Percentiles rank a stretch among this genome's conserved stretches.
phyloP scores from a whole-genome alignment of 2,113 vertebrate genomes.

The Cryptotis parvus region DNA sequence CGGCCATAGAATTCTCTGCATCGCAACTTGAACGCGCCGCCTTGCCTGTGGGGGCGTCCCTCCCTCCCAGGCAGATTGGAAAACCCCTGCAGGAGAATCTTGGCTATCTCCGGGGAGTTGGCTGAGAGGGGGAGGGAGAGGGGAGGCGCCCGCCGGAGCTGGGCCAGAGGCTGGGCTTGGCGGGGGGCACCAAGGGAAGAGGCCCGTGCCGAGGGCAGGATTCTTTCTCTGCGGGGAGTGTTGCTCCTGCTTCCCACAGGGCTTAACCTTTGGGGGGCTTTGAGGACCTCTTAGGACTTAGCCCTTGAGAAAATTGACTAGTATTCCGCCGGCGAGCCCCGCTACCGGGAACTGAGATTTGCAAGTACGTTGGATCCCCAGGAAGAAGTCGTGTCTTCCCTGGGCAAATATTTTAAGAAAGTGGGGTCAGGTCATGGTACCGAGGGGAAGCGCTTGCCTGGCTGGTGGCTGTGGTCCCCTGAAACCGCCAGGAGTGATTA shows the following conservation, averaged over 20 bases:
- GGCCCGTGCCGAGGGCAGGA: background rate
- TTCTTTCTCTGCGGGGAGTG: background rate
- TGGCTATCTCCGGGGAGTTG: conserved; percentile 19
- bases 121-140: background rate
- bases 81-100: conserved; percentile 62
- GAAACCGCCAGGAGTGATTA: too few species aligned
- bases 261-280: background rate
- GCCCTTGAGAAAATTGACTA: conserved; percentile 1
- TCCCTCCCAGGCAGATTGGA: background rate
- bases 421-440: too few species aligned
- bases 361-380: background rate
- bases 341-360: background rate
- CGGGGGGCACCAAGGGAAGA: background rate
- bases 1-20: conserved; percentile 78
- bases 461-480: too few species aligned
- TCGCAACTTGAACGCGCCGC: conserved; percentile 64
- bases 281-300: background rate
- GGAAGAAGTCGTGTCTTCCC: background rate
- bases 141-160: background rate
- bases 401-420: background rate
- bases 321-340: background rate
- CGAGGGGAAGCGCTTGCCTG: too few species aligned
- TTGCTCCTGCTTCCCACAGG: conserved; percentile 2
- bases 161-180: background rate
- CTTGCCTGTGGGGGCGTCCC: background rate